phyloP scores from a whole-genome alignment of 2,797 vertebrate genomes.

The Knipowitschia caucasica region DNA sequence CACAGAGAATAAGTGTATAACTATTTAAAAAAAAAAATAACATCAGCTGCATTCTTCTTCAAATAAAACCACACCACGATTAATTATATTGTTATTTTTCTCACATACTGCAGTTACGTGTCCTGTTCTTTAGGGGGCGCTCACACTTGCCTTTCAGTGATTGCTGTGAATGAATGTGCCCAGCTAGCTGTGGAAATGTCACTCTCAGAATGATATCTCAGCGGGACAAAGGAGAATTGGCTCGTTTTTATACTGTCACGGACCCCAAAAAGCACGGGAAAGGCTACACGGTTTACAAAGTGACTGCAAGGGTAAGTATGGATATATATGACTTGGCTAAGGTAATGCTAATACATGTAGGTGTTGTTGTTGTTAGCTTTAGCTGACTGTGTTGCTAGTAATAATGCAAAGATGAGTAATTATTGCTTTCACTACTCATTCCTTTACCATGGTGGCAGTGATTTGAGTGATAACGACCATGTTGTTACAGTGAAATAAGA shows the following conservation, averaged over 20 bases:
- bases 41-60: too few relatives aligned
- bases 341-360: constrained; percentile 38
- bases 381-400: constrained; percentile 17
- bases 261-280: constrained; percentile 88
- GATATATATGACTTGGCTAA: not conserved
- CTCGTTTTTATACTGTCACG: constrained; percentile 96
- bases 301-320: constrained; percentile 91
- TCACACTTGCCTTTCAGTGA: constrained; percentile 8
- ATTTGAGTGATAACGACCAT: not conserved
- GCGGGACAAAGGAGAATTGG: constrained; percentile 86
- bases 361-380: constrained; percentile 46
- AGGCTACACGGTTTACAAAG: constrained; percentile 96
- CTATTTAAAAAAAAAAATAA: too few relatives aligned
- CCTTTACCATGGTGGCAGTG: not conserved
- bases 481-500: not conserved
- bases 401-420: constrained; percentile 34
- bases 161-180: constrained; percentile 51
- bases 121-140: constrained; percentile 7
- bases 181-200: constrained; percentile 68
- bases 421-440: not conserved
- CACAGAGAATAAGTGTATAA: too few relatives aligned
- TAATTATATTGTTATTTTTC: not conserved
- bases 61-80: too few relatives aligned
- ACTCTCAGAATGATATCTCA: constrained; percentile 87
- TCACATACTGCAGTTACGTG: not conserved